Evolutionary conservation across 2,113 vertebrate genomes (phyloP), one percentile per base, ranked within the genome.

Genomic region (rabbit (Oryctolagus cuniculus)): DNA sequence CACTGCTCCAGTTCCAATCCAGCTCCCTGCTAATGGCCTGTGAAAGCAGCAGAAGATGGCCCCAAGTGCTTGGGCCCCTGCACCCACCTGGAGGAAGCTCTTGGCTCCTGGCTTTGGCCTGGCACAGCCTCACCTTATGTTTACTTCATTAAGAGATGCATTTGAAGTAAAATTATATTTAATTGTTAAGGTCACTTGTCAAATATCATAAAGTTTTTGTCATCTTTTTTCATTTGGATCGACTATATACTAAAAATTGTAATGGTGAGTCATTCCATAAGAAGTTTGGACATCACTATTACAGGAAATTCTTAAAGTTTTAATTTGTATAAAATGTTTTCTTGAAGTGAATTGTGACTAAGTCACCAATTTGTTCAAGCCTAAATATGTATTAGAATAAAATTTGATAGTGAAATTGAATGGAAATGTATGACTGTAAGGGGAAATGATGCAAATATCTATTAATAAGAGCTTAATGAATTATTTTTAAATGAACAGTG

Each of bases 121-220:
- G 55, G 55, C 19, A 19, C 13, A 19, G 12, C 19, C 55, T 89
- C 31, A 87, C 2, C 27, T 80, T 29, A 36, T 1, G 55, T 29
- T 90, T 44, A 64, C 83, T 73, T 85, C 24, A 51, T 9, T 21
- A n/a, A 74, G 11, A 81, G 29, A 72, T 66, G 17, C 12, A 74
- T 94, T 90, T 87, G 55, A 64, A 84, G 53, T 89, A 78, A 91
- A 96, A 64, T 44, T 73, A 51, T 6, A 77, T 27, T 87, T 79
- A 80, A 29, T 69, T 49, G 8, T 87, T 81, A 73, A 81, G 3
- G 44, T 74, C 67, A 17, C 29, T 85, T 84, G n/a, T 75, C 38
- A 87, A 89, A 36, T 27, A 29, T 2, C 36, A 24, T 53, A 74
- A 61, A 38, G 22, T 22, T 51, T 67, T 88, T 87, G 29, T 84